These are phyloP conservation scores for Casuarius casuarius DNA, from an alignment of 2,113 vertebrate genomes.

Conservation along the genomic window DNA sequence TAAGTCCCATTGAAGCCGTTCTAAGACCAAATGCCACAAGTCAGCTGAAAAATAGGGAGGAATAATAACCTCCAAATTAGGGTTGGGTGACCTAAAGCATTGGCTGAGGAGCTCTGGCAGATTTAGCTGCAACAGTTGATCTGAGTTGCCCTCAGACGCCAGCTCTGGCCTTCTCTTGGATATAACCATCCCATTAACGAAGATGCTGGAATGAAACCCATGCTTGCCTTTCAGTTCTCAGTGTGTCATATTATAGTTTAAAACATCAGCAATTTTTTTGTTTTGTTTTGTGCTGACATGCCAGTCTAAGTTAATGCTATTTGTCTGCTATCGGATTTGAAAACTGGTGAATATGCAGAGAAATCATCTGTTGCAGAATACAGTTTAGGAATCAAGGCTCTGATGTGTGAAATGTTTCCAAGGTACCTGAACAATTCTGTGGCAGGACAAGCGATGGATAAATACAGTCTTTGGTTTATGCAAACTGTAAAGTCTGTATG, in stretches of 20 bases:
- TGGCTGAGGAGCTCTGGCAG: rapidly evolving
- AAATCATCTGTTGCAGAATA: rapidly evolving
- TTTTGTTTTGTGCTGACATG: not conserved
- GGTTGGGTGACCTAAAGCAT: rapidly evolving
- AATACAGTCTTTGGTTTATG: not conserved
- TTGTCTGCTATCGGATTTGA: rapidly evolving
- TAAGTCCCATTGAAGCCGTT: not conserved
- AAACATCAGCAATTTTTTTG: too few relatives aligned
- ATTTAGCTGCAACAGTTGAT: not conserved
- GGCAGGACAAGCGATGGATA: not conserved
- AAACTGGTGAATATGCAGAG: not conserved
- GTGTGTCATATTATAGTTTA: not conserved
- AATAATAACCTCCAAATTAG: not conserved
- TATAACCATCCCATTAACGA: not conserved
- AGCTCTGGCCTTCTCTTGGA: not conserved
- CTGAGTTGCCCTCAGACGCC: not conserved
- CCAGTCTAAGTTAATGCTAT: rapidly evolving
- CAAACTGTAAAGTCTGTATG: not conserved
- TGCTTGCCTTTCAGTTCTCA: not conserved
- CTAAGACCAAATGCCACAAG: not conserved
- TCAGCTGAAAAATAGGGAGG: not conserved
- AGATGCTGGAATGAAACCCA: not conserved
- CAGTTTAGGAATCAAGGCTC: not conserved
- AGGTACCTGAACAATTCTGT: rapidly evolving
- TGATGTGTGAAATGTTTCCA: not conserved